Conservation (phyloP, 2,797 vertebrate species). For the Agapornis canus region DNA sequence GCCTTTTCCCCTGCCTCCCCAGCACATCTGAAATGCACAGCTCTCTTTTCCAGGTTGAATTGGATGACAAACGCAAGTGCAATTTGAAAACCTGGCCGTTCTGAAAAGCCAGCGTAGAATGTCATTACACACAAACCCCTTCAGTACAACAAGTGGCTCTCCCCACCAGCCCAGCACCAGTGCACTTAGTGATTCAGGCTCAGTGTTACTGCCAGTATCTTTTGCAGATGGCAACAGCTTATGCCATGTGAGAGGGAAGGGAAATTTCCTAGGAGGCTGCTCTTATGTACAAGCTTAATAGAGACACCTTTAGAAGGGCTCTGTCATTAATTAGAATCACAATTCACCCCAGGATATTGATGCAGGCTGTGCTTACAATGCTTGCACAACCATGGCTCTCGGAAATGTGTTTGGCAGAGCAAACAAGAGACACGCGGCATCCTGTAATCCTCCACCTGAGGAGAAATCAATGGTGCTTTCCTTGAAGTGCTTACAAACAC, state of each 20-base stretch:
- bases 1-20: not conserved
- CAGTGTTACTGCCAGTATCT: not conserved
- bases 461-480: slow-evolving; percentile 31
- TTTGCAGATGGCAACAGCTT: slow-evolving; percentile 21
- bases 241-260: not conserved
- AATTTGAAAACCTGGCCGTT: not conserved
- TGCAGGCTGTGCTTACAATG: slow-evolving; percentile 41
- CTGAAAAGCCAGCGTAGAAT: not conserved
- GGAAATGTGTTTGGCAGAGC: not conserved
- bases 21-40: not conserved
- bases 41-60: not conserved
- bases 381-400: not conserved
- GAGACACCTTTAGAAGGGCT: slow-evolving; percentile 41
- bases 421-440: not conserved
- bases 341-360: not conserved
- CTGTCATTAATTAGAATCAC: slow-evolving; percentile 37
- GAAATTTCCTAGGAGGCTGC: slow-evolving; percentile 21
- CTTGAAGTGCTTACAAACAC: not conserved
- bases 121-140: not conserved
- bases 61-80: not conserved
- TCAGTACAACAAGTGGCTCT: not conserved
- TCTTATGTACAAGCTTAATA: slow-evolving; percentile 28
- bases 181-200: not conserved
- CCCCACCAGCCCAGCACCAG: not conserved
- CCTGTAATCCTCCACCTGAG: slow-evolving; percentile 52